These are phyloP conservation scores for Pagetopsis macropterus DNA, from an alignment of 2,797 vertebrate species.

Conservation along the genomic window DNA sequence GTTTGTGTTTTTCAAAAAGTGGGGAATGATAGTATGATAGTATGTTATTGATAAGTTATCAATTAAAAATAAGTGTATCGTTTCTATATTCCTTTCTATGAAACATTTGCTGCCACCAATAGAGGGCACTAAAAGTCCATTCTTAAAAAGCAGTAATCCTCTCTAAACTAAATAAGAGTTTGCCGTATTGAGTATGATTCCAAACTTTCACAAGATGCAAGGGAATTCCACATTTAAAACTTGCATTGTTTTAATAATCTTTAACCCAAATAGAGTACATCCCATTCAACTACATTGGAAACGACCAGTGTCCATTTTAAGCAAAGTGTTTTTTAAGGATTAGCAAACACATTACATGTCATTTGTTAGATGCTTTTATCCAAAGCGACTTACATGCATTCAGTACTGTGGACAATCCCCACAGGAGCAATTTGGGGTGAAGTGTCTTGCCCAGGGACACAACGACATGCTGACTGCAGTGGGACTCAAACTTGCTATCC, in stretches of 20 bases:
- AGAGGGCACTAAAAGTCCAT: conserved; percentile 35
- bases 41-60: not conserved
- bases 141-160: not conserved
- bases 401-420: no score
- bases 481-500: no score
- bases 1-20: no score
- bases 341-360: not conserved
- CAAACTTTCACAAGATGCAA: no score
- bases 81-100: not conserved
- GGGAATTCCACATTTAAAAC: no score
- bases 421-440: no score
- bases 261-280: not conserved
- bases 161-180: not conserved
- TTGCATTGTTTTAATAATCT: not conserved
- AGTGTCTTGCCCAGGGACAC: no score
- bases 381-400: no score
- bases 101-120: conserved; percentile 15
- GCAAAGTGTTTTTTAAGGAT: not conserved
- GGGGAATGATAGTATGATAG: no score
- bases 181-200: not conserved
- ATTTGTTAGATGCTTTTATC: no score
- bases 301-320: not conserved
- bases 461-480: no score
- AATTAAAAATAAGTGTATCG: no score
- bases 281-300: not conserved